Percentiles rank a stretch among this genome's conserved stretches.
phyloP scores from a whole-genome alignment of 2,888 invertebrate genomes.

The Portevinia maculata region DNA sequence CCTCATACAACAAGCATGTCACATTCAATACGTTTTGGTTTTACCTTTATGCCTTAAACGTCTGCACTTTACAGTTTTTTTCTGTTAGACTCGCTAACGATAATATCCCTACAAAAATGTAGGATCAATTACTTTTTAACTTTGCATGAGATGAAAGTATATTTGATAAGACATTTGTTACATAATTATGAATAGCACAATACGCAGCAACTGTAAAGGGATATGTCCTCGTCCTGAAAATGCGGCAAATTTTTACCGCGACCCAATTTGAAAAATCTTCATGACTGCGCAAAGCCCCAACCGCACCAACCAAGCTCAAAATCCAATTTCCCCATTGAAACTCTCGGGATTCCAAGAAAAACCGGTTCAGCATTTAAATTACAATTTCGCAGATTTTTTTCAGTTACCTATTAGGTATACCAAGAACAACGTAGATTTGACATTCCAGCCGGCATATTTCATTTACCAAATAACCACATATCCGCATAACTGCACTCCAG shows the following conservation, averaged over 20 bases:
- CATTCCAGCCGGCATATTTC: slow-evolving; percentile 51
- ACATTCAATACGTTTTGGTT: no score
- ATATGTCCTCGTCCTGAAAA: background rate
- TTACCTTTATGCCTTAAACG: no score
- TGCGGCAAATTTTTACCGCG: background rate
- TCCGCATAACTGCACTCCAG: background rate
- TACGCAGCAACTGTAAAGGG: background rate
- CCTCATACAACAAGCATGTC: no score
- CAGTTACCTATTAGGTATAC: slow-evolving; percentile 2
- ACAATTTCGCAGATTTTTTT: slow-evolving; percentile 2
- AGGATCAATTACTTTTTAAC: no score
- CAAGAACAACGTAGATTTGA: background rate
- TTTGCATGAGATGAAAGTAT: no score
- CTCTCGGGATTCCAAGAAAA: background rate
- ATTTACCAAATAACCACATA: no score
- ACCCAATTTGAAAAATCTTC: background rate
- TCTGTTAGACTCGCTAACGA: no score
- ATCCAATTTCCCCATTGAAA: background rate
- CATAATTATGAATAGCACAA: no score
- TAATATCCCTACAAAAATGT: no score
- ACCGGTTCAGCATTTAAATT: slow-evolving; percentile 38
- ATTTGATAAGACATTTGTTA: no score
- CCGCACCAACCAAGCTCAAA: background rate
- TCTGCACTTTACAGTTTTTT: no score
- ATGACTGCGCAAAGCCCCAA: slow-evolving; percentile 23